A percentile compares a stretch with the other conserved stretches of the same genome.
These are phyloP conservation scores for Schizotus pectinicornis DNA, from an alignment of 2,888 invertebrate genomes.

Conservation along the genomic window DNA sequence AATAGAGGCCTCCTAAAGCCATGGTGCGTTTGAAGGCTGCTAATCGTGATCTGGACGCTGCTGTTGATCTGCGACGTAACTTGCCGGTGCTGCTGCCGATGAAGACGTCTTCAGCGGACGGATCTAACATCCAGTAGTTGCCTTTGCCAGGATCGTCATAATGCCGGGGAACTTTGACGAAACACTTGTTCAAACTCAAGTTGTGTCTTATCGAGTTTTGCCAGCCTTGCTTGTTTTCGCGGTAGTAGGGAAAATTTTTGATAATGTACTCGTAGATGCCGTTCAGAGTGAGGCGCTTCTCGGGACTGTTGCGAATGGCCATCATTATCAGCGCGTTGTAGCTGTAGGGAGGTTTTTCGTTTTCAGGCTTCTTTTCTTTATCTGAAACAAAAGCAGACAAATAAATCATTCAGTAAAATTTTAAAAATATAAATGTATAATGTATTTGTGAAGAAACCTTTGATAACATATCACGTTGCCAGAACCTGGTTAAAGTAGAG, in stretches of 20 bases:
- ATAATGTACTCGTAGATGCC: constrained; percentile 99
- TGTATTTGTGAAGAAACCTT: too few relatives aligned
- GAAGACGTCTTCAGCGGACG: constrained; percentile 96
- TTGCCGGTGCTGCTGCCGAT: constrained; percentile 98
- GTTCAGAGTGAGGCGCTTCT: constrained; percentile 91
- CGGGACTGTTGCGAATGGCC: constrained; percentile 95
- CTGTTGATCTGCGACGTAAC: constrained; percentile 86
- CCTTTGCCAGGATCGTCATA: constrained; percentile 99
- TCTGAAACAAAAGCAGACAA: constrained; percentile 37
- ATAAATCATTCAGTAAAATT: too few relatives aligned
- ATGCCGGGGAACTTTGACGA: constrained; percentile 95
- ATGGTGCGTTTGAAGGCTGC: constrained; percentile 88
- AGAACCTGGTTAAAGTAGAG: too few relatives aligned
- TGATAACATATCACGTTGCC: too few relatives aligned
- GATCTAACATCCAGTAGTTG: constrained; percentile 99
- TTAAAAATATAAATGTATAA: constrained; percentile 2
- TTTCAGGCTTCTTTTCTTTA: constrained; percentile 70
- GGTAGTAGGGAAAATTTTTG: constrained; percentile 97
- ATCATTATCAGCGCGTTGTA: constrained; percentile 99
- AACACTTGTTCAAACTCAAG: constrained; percentile 96
- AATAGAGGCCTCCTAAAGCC: constrained; percentile 68
- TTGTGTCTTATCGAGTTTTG: constrained; percentile 99
- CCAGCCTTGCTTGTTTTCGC: constrained; percentile 99
- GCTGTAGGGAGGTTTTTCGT: constrained; percentile 95
- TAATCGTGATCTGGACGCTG: constrained; percentile 84